Conservation (phyloP, 1,140 invertebrate species). For the Hylaeus volcanicus region DNA sequence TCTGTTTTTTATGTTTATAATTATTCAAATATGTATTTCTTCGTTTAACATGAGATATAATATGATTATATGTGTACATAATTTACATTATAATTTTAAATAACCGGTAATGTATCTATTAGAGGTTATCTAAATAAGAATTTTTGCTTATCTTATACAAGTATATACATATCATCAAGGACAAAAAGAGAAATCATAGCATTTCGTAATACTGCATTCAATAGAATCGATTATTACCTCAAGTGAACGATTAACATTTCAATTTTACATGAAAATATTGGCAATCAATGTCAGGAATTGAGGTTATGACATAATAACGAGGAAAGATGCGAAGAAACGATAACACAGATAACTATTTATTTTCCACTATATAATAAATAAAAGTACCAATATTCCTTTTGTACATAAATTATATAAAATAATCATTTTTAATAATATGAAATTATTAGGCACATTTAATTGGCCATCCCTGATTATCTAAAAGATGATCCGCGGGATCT, state of each 20-base stretch:
- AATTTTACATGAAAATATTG: background rate
- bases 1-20: too few relatives aligned
- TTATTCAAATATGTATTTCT: too few relatives aligned
- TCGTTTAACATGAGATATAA: too few relatives aligned
- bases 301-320: background rate
- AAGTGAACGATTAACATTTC: background rate
- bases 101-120: too few relatives aligned
- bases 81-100: too few relatives aligned
- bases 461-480: conserved; percentile 73
- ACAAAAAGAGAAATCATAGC: too few relatives aligned
- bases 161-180: too few relatives aligned
- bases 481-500: conserved; percentile 81
- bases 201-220: too few relatives aligned
- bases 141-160: too few relatives aligned
- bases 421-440: background rate
- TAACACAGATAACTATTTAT: background rate
- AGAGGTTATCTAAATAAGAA: too few relatives aligned
- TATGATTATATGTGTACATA: too few relatives aligned
- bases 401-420: background rate
- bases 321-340: background rate
- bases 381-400: background rate
- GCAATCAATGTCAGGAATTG: background rate
- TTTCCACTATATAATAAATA: conserved; percentile 12
- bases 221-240: background rate
- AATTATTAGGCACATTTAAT: conserved; percentile 38